Evolutionary conservation across 2,888 invertebrate genomes (phyloP).

Genomic region (Notodonta ziczac): DNA sequence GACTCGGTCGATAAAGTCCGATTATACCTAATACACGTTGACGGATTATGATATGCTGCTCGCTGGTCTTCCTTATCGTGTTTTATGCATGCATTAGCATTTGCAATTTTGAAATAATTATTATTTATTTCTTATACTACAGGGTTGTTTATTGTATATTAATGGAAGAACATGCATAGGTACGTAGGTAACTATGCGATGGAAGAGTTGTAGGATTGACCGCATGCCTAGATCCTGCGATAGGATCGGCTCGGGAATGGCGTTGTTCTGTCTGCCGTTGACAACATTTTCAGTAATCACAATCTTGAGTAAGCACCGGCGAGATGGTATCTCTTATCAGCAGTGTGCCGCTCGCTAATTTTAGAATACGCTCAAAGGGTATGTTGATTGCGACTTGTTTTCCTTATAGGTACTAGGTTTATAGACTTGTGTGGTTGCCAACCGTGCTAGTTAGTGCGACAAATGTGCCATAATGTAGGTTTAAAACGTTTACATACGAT

Average conservation of each 20-base stretch:
- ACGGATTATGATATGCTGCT: constrained; percentile 39
- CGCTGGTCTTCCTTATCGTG: constrained; percentile 30
- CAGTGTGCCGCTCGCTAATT: constrained; percentile 58
- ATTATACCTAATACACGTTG: constrained; percentile 28
- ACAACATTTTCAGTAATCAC: constrained; percentile 63
- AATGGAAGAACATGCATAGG: constrained; percentile 16
- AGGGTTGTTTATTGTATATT: constrained; percentile 23
- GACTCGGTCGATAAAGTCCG: constrained; percentile 29
- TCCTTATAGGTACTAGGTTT: constrained; percentile 26
- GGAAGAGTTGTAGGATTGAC: constrained; percentile 42
- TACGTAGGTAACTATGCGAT: constrained; percentile 7
- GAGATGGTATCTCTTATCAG: constrained; percentile 62
- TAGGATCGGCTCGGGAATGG: constrained; percentile 47
- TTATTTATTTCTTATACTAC: constrained; percentile 21
- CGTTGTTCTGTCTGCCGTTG: constrained; percentile 46
- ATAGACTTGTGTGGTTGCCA: not conserved
- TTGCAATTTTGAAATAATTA: constrained; percentile 22
- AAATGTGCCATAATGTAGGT: no score
- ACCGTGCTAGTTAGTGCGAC: no score
- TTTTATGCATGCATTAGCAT: constrained; percentile 17
- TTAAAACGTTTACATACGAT: not conserved
- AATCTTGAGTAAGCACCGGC: constrained; percentile 50
- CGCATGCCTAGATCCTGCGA: constrained; percentile 50
- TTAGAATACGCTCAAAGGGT: constrained; percentile 52
- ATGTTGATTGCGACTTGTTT: constrained; percentile 40